Base-by-base conservation (phyloP, 2,797 vertebrate genomes). In the Podarcis lilfordi region DNA sequence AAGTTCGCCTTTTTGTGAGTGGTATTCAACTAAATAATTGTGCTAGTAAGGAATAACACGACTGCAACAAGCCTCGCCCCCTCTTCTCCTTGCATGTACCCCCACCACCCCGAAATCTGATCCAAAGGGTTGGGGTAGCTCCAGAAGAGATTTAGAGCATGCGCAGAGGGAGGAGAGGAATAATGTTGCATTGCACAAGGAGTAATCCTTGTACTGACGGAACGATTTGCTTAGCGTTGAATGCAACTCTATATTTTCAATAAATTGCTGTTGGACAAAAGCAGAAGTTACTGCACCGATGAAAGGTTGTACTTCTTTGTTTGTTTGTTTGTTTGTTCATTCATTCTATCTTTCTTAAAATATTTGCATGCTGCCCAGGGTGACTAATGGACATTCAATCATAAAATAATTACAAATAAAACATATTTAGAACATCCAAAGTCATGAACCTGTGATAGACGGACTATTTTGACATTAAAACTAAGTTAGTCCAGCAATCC, bases 401-500 rank as follows among this genome's bases (percentile, higher is more conserved):
- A 35, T 71, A 35, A 55, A 68, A 69, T 23, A 1, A 80, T 71
- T 13, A 69, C 59, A 82, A 82, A 82, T 69, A 45, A 29, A 50
- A 55, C 9, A 74, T 32, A 6, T 55, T 77, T 69, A 77, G 29
- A 83, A 69, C 40, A 61, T 79, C 35, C 76, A 74, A 71, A 25
- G 29, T 35, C 72, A 45, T 89, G 55, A 82, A 87, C 86, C 82
- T 87, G 66, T 86, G 86, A 89, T 68, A 90, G 82, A 40, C 68
- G 89, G 79, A 13, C 83, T 82, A 88, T 75, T 93, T 89, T 93
- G 69, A 86, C 50, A 92, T 86, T 86, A 85, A 93, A 92, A 78
- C 88, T 35, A n/a, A 84, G 50, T 66, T 84, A 95, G 88, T 23
- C 4, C 75, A 88, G 75, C 92, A 32, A 85, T 87, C 93, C 88